phyloP scores from a whole-genome alignment of 2,113 vertebrate species.

The Bambusicola thoracicus region DNA sequence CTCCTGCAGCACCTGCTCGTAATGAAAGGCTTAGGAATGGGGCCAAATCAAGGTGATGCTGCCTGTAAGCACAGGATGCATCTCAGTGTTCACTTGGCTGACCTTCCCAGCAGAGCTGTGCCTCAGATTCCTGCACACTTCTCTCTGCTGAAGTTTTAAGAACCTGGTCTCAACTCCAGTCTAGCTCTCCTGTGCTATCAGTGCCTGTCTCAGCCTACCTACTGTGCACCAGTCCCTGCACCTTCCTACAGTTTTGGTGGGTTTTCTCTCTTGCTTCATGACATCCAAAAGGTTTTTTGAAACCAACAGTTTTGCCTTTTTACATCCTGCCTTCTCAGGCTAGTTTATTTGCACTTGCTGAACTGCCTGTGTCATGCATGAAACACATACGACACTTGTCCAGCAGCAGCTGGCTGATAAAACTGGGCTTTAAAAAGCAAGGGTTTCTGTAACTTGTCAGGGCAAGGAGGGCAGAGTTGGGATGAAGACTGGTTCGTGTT shows the following conservation, averaged over 20 bases:
- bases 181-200: too few relatives aligned
- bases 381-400: neutral
- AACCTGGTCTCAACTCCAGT: fast-evolving
- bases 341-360: neutral
- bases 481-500: neutral
- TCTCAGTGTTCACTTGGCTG: neutral
- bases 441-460: neutral
- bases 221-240: neutral
- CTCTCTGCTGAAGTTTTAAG: neutral
- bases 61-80: neutral
- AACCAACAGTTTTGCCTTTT: neutral
- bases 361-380: neutral
- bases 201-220: neutral
- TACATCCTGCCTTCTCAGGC: neutral
- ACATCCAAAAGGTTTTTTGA: neutral
- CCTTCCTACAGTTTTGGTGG: neutral
- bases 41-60: neutral
- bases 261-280: neutral
- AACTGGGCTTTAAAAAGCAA: neutral
- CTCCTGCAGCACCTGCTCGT: neutral
- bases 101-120: neutral
- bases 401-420: neutral
- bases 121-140: neutral
- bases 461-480: neutral
- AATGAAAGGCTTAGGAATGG: neutral